Percentiles rank a stretch among this genome's conserved stretches.
phyloP scores from a whole-genome alignment of 2,113 vertebrate species.

The Phaethornis superciliosus region DNA sequence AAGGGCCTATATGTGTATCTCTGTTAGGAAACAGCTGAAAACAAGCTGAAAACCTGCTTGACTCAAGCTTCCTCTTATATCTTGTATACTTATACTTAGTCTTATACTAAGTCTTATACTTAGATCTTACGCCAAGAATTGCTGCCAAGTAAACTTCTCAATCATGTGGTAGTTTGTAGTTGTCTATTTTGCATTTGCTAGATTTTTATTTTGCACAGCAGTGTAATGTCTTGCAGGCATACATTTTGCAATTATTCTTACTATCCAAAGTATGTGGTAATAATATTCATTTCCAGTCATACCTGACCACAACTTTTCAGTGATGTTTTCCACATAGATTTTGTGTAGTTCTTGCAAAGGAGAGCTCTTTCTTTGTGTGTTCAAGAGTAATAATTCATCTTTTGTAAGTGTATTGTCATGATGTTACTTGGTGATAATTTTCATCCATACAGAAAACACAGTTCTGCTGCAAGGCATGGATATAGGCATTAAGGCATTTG shows the following conservation, averaged over 20 bases:
- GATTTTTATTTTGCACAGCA: background rate
- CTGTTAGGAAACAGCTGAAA: constrained; percentile 11
- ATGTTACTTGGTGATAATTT: background rate
- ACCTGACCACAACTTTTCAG: background rate
- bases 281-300: background rate
- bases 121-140: background rate
- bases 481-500: background rate
- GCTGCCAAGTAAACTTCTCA: background rate
- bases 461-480: background rate
- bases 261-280: background rate
- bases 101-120: background rate
- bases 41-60: background rate
- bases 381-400: background rate
- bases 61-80: background rate
- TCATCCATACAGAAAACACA: background rate
- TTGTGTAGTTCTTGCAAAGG: background rate
- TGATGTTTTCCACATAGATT: background rate
- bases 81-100: no score
- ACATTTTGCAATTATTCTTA: background rate
- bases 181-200: background rate
- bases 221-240: background rate
- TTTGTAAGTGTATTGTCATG: background rate
- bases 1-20: background rate
- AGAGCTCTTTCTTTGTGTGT: background rate
- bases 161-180: background rate